Conservation (phyloP, 2,888 invertebrate species). For the Cyclophora punctaria region DNA sequence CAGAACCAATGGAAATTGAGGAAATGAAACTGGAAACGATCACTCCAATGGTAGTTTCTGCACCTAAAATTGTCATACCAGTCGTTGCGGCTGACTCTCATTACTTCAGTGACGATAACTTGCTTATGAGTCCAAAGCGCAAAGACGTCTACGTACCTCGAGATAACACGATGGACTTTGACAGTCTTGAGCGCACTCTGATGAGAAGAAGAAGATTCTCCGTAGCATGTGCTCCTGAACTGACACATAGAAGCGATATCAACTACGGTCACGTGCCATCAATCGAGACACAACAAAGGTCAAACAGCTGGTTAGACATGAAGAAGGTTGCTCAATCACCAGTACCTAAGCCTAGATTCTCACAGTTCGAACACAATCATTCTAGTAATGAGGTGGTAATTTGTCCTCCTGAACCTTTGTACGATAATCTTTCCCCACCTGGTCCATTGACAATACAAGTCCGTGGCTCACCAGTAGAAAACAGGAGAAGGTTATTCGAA, state of each 20-base stretch:
- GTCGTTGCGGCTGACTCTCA: slow-evolving; percentile 59
- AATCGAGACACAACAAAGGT: slow-evolving; percentile 43
- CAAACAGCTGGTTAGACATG: slow-evolving; percentile 62
- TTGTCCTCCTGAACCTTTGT: slow-evolving; percentile 71
- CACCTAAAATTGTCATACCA: slow-evolving; percentile 64
- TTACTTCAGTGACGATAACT: slow-evolving; percentile 56
- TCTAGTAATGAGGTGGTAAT: slow-evolving; percentile 82
- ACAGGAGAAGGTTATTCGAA: slow-evolving; percentile 79
- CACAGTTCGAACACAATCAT: slow-evolving; percentile 48
- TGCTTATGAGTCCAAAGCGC: slow-evolving; percentile 35
- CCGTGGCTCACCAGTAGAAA: slow-evolving; percentile 81
- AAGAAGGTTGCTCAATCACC: slow-evolving; percentile 35
- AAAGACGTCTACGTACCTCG: slow-evolving; percentile 33
- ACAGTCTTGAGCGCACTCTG: slow-evolving; percentile 53
- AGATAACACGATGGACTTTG: slow-evolving; percentile 46
- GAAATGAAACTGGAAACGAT: slow-evolving; percentile 43
- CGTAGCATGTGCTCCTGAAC: slow-evolving; percentile 55
- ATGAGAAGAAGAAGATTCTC: slow-evolving; percentile 55
- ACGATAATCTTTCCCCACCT: slow-evolving; percentile 76
- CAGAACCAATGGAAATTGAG: slow-evolving; percentile 46
- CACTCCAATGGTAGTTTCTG: slow-evolving; percentile 26
- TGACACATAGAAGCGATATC: slow-evolving; percentile 47
- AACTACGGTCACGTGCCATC: slow-evolving; percentile 28
- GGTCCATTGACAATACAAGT: slow-evolving; percentile 89
- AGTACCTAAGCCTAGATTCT: slow-evolving; percentile 34